Evolutionary conservation across 53 echinoderm and acorn worm genomes (phyloP), one percentile per base, ranked within the genome.

Genomic region (Actinopyga echinites): DNA sequence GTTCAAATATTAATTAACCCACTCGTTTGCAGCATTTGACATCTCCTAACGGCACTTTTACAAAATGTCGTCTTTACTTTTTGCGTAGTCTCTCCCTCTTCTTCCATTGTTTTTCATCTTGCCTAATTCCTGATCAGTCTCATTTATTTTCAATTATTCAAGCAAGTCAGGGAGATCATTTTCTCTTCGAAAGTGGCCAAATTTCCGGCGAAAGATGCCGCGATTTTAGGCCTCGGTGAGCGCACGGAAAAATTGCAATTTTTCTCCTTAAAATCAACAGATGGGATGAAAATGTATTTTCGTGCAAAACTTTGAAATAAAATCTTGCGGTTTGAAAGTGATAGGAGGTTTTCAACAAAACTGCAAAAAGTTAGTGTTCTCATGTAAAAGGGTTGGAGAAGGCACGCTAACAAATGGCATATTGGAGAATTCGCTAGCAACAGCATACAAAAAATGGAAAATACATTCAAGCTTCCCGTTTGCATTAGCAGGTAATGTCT

Each of bases 111-210:
- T 20, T 71, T 40, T n/a, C 71, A 23, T 71, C 40, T 42, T 7
- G 22, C 28, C 42, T 71, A 71, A 71, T 71, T 71, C 71, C 26
- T 71, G 36, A 71, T 71, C 71, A 71, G 40, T 71, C 23, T 71
- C 42, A 71, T 71, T 71, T 40, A 37, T 71, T 71, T 71, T 71
- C 71, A 71, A 71, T 71, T 71, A 71, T 71, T 71, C 40, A 71
- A 71, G 71, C 71, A 25, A 71, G 71, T 71, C 71, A 71, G 26
- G 20, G 42, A 40, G 71, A 71, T 71, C 71, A 71, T 44, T 71
- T 71, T 71, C 71, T 44, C 44, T 71, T 71, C 71, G 43, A 71
- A 71, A 71, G 71, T 71, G 71, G 71, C 71, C 71, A 71, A 71
- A 71, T 71, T 71, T 71, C 71, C 71, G 71, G 71, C 26, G 71